Percentiles rank a stretch among this genome's conserved stretches.
Conservation (phyloP, 2,888 invertebrate species). For the Halictus quadricinctus region DNA sequence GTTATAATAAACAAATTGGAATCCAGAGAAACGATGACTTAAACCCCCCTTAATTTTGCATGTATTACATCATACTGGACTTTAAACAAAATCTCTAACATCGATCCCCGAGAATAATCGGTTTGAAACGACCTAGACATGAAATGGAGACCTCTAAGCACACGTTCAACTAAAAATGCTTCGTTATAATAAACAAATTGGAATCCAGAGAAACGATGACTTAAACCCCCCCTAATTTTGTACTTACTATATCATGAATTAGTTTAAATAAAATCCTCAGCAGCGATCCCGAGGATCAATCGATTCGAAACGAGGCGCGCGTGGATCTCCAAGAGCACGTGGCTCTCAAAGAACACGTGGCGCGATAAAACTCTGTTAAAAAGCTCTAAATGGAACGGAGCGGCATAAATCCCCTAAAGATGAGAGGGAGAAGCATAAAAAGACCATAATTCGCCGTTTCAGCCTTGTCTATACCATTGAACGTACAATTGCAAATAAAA, state of each 20-base stretch:
- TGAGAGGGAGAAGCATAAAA: no score
- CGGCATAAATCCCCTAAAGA: not conserved
- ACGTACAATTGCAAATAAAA: not conserved
- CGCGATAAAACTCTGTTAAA: not conserved
- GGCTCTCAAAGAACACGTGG: not conserved
- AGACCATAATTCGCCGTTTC: no score
- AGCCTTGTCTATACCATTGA: not conserved
- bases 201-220: not conserved
- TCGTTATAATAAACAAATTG: no score
- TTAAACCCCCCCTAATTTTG: not conserved
- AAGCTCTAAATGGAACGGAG: not conserved
- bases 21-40: not conserved
- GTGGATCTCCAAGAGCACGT: not conserved
- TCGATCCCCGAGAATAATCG: not conserved
- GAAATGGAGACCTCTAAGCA: no score
- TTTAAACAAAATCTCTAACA: not conserved
- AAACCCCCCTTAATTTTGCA: not conserved
- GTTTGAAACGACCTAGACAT: no score
- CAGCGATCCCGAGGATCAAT: not conserved
- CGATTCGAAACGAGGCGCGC: not conserved
- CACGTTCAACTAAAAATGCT: no score
- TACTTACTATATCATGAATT: not conserved
- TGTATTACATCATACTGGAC: not conserved
- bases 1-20: not conserved
- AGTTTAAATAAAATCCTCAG: not conserved